Conservation (phyloP, 1,140 invertebrate species). For the Schlechtendalia chinensis region DNA sequence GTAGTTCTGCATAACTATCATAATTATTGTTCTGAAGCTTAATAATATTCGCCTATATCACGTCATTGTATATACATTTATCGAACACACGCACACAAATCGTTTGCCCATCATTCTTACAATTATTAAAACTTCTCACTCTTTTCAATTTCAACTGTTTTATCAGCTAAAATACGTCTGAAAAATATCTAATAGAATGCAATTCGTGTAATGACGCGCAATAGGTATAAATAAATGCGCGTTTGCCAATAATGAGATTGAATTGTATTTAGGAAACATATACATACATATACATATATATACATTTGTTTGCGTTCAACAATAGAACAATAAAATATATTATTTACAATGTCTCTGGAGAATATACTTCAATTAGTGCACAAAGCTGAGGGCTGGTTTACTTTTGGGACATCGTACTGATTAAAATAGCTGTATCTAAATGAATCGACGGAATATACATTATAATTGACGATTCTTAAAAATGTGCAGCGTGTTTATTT, state of each 20-base stretch:
- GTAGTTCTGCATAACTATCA: neutral
- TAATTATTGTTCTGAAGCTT: neutral
- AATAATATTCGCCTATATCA: no score
- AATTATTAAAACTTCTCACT: neutral
- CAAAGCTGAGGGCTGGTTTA: neutral
- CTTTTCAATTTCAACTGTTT: neutral
- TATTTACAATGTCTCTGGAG: neutral
- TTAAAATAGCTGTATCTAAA: neutral
- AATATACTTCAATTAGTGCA: neutral
- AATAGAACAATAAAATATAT: neutral
- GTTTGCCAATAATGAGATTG: neutral
- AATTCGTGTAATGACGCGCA: neutral
- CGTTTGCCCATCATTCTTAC: neutral
- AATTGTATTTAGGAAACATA: neutral
- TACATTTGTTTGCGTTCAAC: neutral
- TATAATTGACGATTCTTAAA: neutral
- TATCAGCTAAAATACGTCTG: neutral
- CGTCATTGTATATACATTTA: no score
- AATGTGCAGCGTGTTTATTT: conserved; percentile 5
- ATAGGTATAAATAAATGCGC: neutral
- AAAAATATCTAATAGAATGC: neutral
- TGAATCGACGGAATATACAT: neutral
- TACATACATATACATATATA: no score
- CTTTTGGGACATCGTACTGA: neutral
- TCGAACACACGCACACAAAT: neutral